Evolutionary conservation across 2,113 vertebrate species (phyloP).

Genomic region (Melanotaenia duboulayi): DNA sequence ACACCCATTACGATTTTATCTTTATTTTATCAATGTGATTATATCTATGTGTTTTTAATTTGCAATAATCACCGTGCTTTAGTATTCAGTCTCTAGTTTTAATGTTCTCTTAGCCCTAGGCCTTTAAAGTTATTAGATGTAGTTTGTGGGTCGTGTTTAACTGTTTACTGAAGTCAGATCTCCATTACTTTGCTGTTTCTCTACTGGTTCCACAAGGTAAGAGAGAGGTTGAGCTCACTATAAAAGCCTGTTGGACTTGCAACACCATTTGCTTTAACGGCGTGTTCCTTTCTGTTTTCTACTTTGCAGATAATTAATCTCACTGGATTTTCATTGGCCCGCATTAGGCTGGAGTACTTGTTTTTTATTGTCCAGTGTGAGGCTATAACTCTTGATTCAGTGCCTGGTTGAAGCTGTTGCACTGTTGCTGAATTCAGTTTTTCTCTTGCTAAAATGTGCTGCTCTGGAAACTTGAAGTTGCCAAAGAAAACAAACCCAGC

Average conservation of each 20-base stretch:
- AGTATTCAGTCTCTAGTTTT: no score
- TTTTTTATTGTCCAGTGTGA: slow-evolving; percentile 25
- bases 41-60: no score
- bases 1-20: no score
- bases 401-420: slow-evolving; percentile 12
- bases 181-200: no score
- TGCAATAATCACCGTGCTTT: no score
- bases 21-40: no score
- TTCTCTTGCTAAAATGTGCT: slow-evolving; percentile 63
- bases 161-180: no score
- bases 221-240: no score
- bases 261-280: no score
- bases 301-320: slow-evolving; percentile 50
- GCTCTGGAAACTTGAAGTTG: slow-evolving; percentile 75
- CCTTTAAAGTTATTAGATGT: neutral
- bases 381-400: slow-evolving; percentile 11
- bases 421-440: slow-evolving; percentile 40
- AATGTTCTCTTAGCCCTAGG: neutral
- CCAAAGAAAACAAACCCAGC: slow-evolving; percentile 76
- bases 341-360: slow-evolving; percentile 1
- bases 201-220: no score
- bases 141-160: no score
- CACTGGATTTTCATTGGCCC: slow-evolving; percentile 14
- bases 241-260: no score
- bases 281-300: slow-evolving; percentile 22